A percentile compares a stretch with the other conserved stretches of the same genome.
phyloP scores from a whole-genome alignment of 1,140 invertebrate species.

The Saxidomus purpurata region DNA sequence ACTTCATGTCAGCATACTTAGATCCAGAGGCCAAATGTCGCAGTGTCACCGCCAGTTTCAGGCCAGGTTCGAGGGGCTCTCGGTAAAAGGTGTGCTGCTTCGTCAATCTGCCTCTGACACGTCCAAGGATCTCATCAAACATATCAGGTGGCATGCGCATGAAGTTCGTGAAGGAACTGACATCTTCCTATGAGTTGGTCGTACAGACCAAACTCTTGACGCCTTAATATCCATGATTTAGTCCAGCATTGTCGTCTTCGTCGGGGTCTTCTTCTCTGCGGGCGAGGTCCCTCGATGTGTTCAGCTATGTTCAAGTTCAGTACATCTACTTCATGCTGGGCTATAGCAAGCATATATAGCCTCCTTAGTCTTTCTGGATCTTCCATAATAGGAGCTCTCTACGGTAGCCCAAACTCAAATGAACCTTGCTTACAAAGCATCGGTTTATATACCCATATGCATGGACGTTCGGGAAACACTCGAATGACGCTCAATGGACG shows the following conservation, averaged over 20 bases:
- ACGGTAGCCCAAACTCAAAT: conserved; percentile 54
- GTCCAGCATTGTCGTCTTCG: conserved; percentile 57
- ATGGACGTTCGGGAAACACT: conserved; percentile 47
- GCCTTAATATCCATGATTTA: conserved; percentile 50
- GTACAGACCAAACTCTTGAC: conserved; percentile 48
- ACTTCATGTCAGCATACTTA: conserved; percentile 63
- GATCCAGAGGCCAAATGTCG: conserved; percentile 59
- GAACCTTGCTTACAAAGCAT: conserved; percentile 18
- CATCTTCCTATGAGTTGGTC: conserved; percentile 45
- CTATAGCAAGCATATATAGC: conserved; percentile 48
- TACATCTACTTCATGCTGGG: conserved; percentile 53
- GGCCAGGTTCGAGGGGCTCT: conserved; percentile 52
- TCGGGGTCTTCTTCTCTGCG: conserved; percentile 53
- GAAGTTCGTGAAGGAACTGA: conserved; percentile 46
- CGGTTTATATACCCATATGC: conserved; percentile 37
- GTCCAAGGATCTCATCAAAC: conserved; percentile 50
- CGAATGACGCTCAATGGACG: conserved; percentile 45
- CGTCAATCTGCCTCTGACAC: conserved; percentile 56
- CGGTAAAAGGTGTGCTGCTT: conserved; percentile 67
- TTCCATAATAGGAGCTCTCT: conserved; percentile 46
- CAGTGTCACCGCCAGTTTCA: conserved; percentile 65
- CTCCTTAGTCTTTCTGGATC: conserved; percentile 51
- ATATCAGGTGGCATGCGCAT: conserved; percentile 57
- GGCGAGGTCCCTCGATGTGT: conserved; percentile 49
- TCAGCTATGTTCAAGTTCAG: conserved; percentile 56